Conservation (phyloP, 2,113 vertebrate species). For the Polyodon spathula region DNA sequence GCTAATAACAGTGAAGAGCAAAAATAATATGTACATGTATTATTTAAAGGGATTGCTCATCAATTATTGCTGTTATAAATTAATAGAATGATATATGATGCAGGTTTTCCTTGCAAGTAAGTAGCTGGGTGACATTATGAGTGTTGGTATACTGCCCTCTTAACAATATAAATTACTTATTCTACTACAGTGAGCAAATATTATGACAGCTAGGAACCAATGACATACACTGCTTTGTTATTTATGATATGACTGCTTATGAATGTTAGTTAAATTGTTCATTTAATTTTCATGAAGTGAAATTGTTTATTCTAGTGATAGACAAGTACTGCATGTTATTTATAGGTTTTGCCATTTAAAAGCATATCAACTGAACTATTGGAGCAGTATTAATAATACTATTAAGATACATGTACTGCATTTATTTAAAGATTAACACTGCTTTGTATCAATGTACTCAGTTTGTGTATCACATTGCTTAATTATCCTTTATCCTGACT, state of each 20-base stretch:
- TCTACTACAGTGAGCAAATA: slow-evolving; percentile 37
- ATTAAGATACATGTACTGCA: too few relatives aligned
- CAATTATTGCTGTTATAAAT: slow-evolving; percentile 28
- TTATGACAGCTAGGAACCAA: slow-evolving; percentile 50
- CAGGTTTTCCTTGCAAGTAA: slow-evolving; percentile 11
- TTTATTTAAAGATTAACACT: too few relatives aligned
- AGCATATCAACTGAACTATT: background rate
- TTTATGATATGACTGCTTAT: slow-evolving; percentile 49
- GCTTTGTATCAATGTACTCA: too few relatives aligned
- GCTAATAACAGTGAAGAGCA: slow-evolving; percentile 29
- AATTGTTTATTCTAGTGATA: slow-evolving; percentile 45
- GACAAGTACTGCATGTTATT: slow-evolving; percentile 41
- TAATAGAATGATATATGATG: slow-evolving; percentile 28
- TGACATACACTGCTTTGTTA: slow-evolving; percentile 51
- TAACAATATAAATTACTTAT: slow-evolving; percentile 53
- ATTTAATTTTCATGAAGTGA: slow-evolving; percentile 51
- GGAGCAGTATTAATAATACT: too few relatives aligned
- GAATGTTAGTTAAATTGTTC: slow-evolving; percentile 48
- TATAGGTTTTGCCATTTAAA: slow-evolving; percentile 6
- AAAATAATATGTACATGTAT: slow-evolving; percentile 25
- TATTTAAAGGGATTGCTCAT: slow-evolving; percentile 22
- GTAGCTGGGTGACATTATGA: slow-evolving; percentile 18
- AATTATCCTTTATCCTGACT: background rate
- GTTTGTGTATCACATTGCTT: too few relatives aligned
- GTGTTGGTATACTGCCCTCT: slow-evolving; percentile 28